Base-by-base conservation (phyloP, 2,888 invertebrate genomes). In the Agrilus cyanescens region DNA sequence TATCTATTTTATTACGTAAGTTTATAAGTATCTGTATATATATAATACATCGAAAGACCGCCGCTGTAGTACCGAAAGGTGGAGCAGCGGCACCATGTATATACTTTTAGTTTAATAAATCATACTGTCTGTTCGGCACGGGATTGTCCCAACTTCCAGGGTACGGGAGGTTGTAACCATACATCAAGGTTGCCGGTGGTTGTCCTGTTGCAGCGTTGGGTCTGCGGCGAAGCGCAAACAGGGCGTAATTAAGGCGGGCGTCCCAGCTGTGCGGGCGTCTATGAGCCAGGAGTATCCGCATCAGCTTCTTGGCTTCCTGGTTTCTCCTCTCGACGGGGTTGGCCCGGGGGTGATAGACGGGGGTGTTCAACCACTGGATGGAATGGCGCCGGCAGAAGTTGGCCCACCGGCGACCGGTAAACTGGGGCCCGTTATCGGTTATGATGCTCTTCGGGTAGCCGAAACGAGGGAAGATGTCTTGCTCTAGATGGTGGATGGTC, bases 221-320 rank as follows among this genome's bases (percentile, higher is more conserved):
- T 10, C 18, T 13, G 4, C 13, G 3, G 3, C 32, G 32, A 4
- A 32, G 32, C 12, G n/a, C 13, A 13, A 32, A 32, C 13, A 32
- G 32, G n/a, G 13, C 32, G 3, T 32, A 4, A 6, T n/a, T n/a
- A 3, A 32, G n/a, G 13, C 32, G 13, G 6, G 12, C 12, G 6
- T 32, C 32, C 32, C 32, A 32, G 3, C 4, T n/a, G 4, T 4
- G 6, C 6, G 32, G 32, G 13, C 6, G n/a, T 32, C 13, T 3
- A 4, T 32, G 38, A 1, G 10, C 2, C 3, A 54, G 40, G 3
- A 37, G 41, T 1, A 49, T 32, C 3, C 52, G 47, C 0, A 56
- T 40, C 0, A 50, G 50, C 39, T 51, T 51, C 31, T 55, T 56
- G 5, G 56, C 45, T 13, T 52, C 52, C 29, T 54, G 54, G 31